These are phyloP conservation scores for Adelges cooleyi DNA, from an alignment of 1,140 invertebrate genomes.

Conservation along the genomic window DNA sequence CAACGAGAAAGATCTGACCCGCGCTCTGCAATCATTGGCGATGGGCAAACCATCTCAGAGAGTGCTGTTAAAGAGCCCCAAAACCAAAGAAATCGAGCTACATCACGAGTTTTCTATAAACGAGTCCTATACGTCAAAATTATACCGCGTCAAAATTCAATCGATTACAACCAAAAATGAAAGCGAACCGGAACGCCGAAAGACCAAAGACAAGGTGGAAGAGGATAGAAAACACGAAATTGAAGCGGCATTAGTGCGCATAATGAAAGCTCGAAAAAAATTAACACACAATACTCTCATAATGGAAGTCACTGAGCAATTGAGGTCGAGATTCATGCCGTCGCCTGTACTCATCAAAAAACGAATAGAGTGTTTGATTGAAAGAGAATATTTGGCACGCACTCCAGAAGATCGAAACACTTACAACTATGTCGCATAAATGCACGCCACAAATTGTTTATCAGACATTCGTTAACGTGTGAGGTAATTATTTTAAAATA, in stretches of 20 bases:
- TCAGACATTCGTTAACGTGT: neutral
- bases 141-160: conserved; percentile 88
- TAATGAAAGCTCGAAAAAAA: conserved; percentile 97
- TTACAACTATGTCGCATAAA: conserved; percentile 22
- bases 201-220: conserved; percentile 94
- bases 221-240: conserved; percentile 99
- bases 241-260: conserved; percentile 97
- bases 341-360: conserved; percentile 98
- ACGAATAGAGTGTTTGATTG: conserved; percentile 96
- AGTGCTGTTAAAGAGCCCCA: conserved; percentile 84
- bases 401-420: conserved; percentile 74
- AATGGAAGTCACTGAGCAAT: conserved; percentile 93
- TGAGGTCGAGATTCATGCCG: conserved; percentile 91
- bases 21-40: conserved; percentile 90
- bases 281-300: conserved; percentile 91
- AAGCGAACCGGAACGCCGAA: conserved; percentile 93
- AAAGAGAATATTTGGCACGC: conserved; percentile 94
- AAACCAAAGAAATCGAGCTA: conserved; percentile 92
- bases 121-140: conserved; percentile 94
- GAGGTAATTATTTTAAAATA: no score
- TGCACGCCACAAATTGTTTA: neutral
- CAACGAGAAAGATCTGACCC: conserved; percentile 87
- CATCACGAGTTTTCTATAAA: conserved; percentile 90
- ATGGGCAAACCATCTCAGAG: conserved; percentile 95
- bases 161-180: conserved; percentile 95